A percentile compares a stretch with the other conserved stretches of the same genome.
Evolutionary conservation across 2,797 vertebrate species (phyloP).

Genomic region (Allenopithecus nigroviridis): DNA sequence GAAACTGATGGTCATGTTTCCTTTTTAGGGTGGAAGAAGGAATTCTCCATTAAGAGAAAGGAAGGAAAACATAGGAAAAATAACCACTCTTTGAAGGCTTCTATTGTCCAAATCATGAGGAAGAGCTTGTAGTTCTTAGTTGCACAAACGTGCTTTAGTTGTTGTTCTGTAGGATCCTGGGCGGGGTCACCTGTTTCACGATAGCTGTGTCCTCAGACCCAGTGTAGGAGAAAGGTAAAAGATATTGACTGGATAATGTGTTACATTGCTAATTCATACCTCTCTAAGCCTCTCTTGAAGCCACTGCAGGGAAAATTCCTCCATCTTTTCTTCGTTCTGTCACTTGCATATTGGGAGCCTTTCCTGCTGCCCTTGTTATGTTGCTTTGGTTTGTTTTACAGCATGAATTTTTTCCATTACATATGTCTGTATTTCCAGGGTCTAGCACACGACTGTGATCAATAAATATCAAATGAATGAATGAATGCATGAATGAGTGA

Average conservation of each 20-base stretch:
- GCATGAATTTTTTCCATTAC: neutral
- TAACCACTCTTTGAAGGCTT: rapidly evolving
- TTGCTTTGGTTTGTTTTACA: neutral
- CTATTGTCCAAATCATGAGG: rapidly evolving
- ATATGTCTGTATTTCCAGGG: neutral
- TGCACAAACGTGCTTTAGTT: rapidly evolving
- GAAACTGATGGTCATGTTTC: neutral
- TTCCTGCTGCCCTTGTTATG: too few species aligned
- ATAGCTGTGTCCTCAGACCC: neutral
- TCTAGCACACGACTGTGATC: neutral
- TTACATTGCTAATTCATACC: too few species aligned
- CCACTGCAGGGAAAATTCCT: neutral
- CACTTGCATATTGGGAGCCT: neutral
- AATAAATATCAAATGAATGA: neutral
- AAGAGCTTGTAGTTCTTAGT: neutral
- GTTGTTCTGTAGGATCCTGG: neutral
- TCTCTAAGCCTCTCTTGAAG: neutral
- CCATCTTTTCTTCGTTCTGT: neutral
- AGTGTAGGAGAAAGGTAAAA: too few species aligned
- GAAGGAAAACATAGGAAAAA: neutral
- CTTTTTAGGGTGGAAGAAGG: neutral
- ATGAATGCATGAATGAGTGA: neutral
- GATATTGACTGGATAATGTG: neutral
- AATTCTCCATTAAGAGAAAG: neutral
- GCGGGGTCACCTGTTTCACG: neutral